Base-by-base conservation (phyloP, 2,797 vertebrate genomes). In the Galaxias olidus region DNA sequence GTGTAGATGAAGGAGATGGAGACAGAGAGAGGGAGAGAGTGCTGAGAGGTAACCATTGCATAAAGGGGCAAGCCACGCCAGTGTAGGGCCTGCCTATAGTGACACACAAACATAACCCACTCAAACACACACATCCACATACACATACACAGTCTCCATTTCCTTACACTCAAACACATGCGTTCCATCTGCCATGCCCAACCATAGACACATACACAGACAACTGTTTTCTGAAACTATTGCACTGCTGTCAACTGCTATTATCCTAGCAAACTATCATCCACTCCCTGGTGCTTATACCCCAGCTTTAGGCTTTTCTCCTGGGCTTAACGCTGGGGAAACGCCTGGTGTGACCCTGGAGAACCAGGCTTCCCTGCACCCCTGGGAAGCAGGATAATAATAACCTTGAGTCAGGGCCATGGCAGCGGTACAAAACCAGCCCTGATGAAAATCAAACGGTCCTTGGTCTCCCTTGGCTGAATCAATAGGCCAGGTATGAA, bases 401-500 rank as follows among this genome's bases (percentile, higher is more conserved):
- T 30, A 30, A 30, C 30, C 30, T 30, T 30, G 30, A 30, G 30
- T 30, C 30, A 30, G 30, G 30, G 30, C 30, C 30, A 30, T 30
- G 30, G 6, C 74, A 75, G 59, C 59, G 14, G 2, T 2, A 13
- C 67, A 46, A 44, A 72, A 61, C 13, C 50, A 11, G 65, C 71
- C 51, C 12, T 47, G 41, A 72, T 71, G 57, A 78, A 79, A 80
- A 73, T 72, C 69, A 66, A 47, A 65, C 69, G 17, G 41, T 55
- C 42, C 54, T 49, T 8, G 4, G 52, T 1, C 30, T 49, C 73
- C 52, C 62, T 55, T 8, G 13, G 8, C 4, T 13, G 53, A 69
- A 79, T 84, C 66, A 78, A 61, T 66, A 48, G 14, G 40, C 1
- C 40, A 63, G 68, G 63, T 62, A 42, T 74, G 74, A 77, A 57